Evolutionary conservation across 2,113 vertebrate genomes (phyloP), one percentile per base, ranked within the genome.

Genomic region (Furnarius figulus): DNA sequence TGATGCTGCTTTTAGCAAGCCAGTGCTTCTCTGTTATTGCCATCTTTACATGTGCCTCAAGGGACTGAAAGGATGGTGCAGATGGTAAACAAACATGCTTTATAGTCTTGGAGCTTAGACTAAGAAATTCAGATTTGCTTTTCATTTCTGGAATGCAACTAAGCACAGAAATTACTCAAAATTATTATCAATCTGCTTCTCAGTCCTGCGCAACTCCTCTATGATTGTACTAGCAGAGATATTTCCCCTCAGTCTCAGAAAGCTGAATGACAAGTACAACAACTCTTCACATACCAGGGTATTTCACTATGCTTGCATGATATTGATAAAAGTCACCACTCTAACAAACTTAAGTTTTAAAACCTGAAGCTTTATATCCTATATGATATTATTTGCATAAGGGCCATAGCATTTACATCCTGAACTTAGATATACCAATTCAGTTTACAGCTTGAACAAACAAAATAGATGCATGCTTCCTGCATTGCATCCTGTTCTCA

Each of bases 41-140:
- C 33, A 44, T 73, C 89, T 93, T 97, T 96, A 91, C 86, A 94
- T 84, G 63, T 14, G 73, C 85, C 93, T 93, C 79, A 56, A 71
- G 95, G 83, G 85, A 74, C 72, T 40, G 73, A 93, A 84, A 87
- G 40, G 67, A 71, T 86, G 65, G 78, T 91, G 40, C 93, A 94
- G 94, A 96, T 92, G 89, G 90, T 76, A 93, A 96, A 96, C 71
- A 95, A 97, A 85, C 19, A 27, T 74, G 63, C 50, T 94, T 92
- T 90, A 86, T 63, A 49, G 74, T 92, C 67, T 85, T 85, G 39
- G 59, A 96, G 80, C 77, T 92, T 72, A 72, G 37, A 81, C 31
- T 76, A 75, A 91, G 62, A 87, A 91, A 97, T 88, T 96, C 53
- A 87, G 87, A 96, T 89, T 84, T 86, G 66, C 76, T 91, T 94